Percentiles rank a stretch among this genome's conserved stretches.
Conservation (phyloP, 1,140 invertebrate species). For the Colletes latitarsis region DNA sequence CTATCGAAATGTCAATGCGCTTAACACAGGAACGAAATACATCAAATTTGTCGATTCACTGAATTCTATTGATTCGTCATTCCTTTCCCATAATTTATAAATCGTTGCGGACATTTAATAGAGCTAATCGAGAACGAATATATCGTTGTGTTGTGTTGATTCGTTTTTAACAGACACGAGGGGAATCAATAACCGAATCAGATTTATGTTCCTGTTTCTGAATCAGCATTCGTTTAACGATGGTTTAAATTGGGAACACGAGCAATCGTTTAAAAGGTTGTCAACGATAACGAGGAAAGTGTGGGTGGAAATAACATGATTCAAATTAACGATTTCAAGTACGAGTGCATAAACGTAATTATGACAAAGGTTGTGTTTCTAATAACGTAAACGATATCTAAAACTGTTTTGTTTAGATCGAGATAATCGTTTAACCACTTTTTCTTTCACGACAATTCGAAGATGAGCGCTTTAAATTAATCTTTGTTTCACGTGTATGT, state of each 20-base stretch:
- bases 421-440: neutral
- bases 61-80: neutral
- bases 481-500: slow-evolving; percentile 61
- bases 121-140: slow-evolving; percentile 16
- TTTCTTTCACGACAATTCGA: slow-evolving; percentile 24
- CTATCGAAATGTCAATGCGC: too few relatives aligned
- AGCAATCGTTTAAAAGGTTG: slow-evolving; percentile 24
- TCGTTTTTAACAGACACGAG: slow-evolving; percentile 4
- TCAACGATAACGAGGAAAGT: slow-evolving; percentile 2
- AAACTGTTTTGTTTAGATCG: too few relatives aligned
- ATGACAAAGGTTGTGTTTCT: too few relatives aligned
- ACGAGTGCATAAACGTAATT: neutral
- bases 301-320: neutral
- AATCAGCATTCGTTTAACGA: slow-evolving; percentile 20
- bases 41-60: too few relatives aligned
- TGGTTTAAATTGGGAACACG: slow-evolving; percentile 17
- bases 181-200: too few relatives aligned
- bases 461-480: slow-evolving; percentile 74
- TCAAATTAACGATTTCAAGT: neutral
- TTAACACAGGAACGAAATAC: too few relatives aligned
- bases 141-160: neutral
- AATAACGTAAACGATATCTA: too few relatives aligned
- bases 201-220: neutral
- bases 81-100: neutral
- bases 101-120: neutral